Conservation (phyloP, 2,888 invertebrate species). For the Calliphora vomitoria region DNA sequence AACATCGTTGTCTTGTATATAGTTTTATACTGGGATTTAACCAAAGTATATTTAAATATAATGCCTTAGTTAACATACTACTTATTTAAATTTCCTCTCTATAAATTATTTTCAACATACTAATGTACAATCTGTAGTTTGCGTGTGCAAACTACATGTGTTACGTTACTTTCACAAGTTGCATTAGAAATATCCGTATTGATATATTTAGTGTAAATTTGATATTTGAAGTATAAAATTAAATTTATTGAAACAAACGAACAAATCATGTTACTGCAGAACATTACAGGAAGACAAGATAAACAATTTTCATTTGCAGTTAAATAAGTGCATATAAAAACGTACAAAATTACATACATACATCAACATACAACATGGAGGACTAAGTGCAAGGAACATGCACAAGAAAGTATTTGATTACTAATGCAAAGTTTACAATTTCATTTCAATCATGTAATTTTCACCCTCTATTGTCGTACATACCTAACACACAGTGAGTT, state of each 20-base stretch:
- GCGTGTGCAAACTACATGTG: too few species aligned
- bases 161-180: not conserved
- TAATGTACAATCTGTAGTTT: too few species aligned
- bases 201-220: not conserved
- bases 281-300: not conserved
- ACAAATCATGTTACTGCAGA: not conserved
- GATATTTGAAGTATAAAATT: not conserved
- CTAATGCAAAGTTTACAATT: constrained; percentile 5
- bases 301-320: not conserved
- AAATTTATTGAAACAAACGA: not conserved
- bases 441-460: constrained; percentile 1
- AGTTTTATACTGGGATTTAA: too few species aligned
- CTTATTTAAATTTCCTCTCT: too few species aligned
- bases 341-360: not conserved
- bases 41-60: too few species aligned
- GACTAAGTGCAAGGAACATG: not conserved
- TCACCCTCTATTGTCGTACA: not conserved
- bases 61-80: too few species aligned
- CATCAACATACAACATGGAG: not conserved
- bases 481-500: not conserved
- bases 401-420: constrained; percentile 6
- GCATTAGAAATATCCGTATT: not conserved
- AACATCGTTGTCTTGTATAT: too few species aligned
- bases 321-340: not conserved
- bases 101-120: too few species aligned